Conservation (phyloP, 2,888 invertebrate genomes). For the Tigriopus californicus region DNA sequence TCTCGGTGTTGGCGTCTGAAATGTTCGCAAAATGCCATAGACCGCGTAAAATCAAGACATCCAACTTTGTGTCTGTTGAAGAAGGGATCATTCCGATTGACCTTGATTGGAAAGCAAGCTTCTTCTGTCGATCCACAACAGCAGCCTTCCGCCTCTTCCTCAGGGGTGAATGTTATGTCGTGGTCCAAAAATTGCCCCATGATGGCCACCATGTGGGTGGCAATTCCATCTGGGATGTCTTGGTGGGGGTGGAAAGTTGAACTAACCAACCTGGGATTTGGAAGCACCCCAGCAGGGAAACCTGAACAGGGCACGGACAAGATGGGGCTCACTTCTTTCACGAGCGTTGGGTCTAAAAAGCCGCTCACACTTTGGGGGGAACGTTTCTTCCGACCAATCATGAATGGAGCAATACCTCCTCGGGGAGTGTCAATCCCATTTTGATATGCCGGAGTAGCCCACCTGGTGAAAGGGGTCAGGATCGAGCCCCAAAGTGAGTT, state of each 20-base stretch:
- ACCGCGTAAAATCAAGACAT: constrained; percentile 85
- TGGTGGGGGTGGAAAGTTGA: not conserved
- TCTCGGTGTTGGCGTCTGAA: constrained; percentile 49
- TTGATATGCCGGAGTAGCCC: too few relatives aligned
- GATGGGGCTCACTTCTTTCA: too few relatives aligned
- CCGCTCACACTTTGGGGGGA: too few relatives aligned
- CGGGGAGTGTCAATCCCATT: too few relatives aligned
- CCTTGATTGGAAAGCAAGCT: constrained; percentile 76
- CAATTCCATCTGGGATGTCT: not conserved
- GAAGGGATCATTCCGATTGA: constrained; percentile 68
- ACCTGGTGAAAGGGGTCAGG: too few relatives aligned
- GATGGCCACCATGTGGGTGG: not conserved
- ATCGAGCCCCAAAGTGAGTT: too few relatives aligned
- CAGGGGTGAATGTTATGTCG: constrained; percentile 80
- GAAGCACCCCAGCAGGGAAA: not conserved
- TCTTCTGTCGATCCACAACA: not conserved
- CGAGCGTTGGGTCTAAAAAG: too few relatives aligned
- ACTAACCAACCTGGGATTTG: constrained; percentile 1
- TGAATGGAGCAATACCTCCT: too few relatives aligned
- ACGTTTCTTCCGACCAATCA: too few relatives aligned
- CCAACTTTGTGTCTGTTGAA: constrained; percentile 59
- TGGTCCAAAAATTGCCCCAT: constrained; percentile 48
- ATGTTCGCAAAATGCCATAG: constrained; percentile 42
- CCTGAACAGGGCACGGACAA: not conserved
- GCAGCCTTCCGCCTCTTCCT: constrained; percentile 32